Conservation (phyloP, 2,888 invertebrate species). For the Aethes cnicana region DNA sequence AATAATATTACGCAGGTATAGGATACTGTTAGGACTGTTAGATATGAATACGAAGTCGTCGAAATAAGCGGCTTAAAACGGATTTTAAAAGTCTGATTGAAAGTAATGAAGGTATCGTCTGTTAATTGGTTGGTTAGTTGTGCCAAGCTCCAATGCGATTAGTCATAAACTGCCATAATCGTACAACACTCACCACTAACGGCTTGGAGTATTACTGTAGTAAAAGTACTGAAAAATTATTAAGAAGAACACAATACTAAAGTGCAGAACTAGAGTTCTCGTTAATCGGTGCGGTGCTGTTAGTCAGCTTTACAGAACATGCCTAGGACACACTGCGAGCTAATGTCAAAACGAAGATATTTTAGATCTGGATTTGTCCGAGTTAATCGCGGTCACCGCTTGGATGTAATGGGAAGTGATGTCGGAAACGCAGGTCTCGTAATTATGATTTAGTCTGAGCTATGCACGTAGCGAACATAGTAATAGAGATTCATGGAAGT, state of each 20-base stretch:
- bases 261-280: conserved; percentile 65
- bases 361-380: conserved; percentile 48
- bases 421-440: conserved; percentile 19
- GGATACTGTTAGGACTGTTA: conserved; percentile 3
- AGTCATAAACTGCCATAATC: conserved; percentile 73
- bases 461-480: conserved; percentile 71
- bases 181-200: conserved; percentile 80
- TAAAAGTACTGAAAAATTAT: conserved; percentile 72
- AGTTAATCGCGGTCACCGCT: conserved; percentile 56
- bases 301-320: conserved; percentile 76
- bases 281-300: conserved; percentile 76
- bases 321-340: conserved; percentile 72
- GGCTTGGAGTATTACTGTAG: conserved; percentile 75
- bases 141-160: conserved; percentile 60
- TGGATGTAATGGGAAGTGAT: conserved; percentile 44
- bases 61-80: conserved; percentile 10
- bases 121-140: conserved; percentile 43
- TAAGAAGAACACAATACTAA: conserved; percentile 72
- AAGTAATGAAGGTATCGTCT: conserved; percentile 6
- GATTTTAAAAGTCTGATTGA: not conserved
- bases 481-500: conserved; percentile 52
- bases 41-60: conserved; percentile 2
- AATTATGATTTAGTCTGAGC: conserved; percentile 33
- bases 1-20: not conserved
- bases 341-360: conserved; percentile 76